Conservation (phyloP, 2,888 invertebrate genomes). For the Trachelus iudaicus region DNA sequence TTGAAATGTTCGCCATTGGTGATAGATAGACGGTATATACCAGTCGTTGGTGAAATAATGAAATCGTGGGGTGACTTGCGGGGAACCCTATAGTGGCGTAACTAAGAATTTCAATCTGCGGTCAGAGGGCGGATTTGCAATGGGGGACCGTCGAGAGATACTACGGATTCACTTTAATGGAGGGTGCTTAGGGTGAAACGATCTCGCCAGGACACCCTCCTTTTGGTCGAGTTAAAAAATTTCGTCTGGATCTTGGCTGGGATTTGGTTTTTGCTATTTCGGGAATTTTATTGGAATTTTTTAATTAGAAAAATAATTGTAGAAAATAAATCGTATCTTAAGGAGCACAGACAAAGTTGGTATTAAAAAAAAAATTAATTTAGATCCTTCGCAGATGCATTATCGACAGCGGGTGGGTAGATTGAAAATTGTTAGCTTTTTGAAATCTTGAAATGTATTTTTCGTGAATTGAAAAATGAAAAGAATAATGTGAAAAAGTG, state of each 20-base stretch:
- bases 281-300: constrained; percentile 20
- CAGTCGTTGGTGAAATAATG: constrained; percentile 58
- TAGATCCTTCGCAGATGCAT: no score
- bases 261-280: neutral
- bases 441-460: no score
- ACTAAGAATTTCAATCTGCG: constrained; percentile 66
- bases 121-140: constrained; percentile 50
- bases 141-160: constrained; percentile 41
- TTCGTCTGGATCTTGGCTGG: neutral
- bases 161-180: constrained; percentile 31
- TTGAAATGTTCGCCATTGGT: constrained; percentile 15
- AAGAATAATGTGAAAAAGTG: neutral
- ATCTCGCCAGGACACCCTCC: constrained; percentile 49
- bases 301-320: neutral
- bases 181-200: constrained; percentile 46
- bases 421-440: neutral
- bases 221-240: constrained; percentile 52
- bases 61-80: constrained; percentile 52
- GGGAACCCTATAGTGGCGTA: constrained; percentile 21
- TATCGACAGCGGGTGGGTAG: neutral
- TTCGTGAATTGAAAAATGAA: no score
- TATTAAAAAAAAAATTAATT: no score
- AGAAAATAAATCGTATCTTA: no score
- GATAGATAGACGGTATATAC: constrained; percentile 43
- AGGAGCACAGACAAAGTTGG: no score